These are phyloP conservation scores for Lumbricus terrestris DNA, from an alignment of 2,888 invertebrate genomes.

Conservation along the genomic window DNA sequence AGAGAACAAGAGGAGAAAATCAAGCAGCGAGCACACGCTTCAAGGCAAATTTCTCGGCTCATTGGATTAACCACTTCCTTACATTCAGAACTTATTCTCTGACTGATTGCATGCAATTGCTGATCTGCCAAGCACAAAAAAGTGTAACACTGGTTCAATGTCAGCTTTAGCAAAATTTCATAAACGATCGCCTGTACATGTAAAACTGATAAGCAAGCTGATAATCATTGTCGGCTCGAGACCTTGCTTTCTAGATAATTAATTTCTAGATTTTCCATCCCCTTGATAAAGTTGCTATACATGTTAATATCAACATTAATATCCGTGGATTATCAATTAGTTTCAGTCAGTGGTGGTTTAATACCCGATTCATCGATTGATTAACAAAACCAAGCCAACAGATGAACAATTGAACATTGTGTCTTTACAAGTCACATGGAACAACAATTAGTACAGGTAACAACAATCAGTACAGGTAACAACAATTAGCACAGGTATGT, in stretches of 20 bases:
- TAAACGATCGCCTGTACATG: not conserved
- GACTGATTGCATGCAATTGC: not conserved
- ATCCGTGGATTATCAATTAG: not conserved
- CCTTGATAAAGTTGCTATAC: not conserved
- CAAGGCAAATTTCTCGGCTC: not conserved
- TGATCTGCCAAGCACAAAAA: not conserved
- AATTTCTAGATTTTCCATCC: not conserved
- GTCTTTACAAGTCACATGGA: not conserved
- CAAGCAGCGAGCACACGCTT: not conserved
- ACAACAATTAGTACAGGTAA: no score
- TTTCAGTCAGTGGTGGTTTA: no score
- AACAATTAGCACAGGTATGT: no score
- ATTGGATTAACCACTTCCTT: not conserved
- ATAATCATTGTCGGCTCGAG: not conserved
- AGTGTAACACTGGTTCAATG: not conserved
- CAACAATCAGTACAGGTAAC: no score
- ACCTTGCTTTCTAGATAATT: not conserved
- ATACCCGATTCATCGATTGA: not conserved
- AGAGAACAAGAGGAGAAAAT: not conserved
- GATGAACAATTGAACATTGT: not conserved
- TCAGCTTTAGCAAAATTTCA: not conserved
- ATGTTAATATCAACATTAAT: not conserved
- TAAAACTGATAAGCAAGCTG: not conserved
- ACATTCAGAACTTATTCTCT: not conserved
- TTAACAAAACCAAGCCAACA: not conserved